Conservation (phyloP, 2,797 vertebrate species). For the Erpetoichthys calabaricus region DNA sequence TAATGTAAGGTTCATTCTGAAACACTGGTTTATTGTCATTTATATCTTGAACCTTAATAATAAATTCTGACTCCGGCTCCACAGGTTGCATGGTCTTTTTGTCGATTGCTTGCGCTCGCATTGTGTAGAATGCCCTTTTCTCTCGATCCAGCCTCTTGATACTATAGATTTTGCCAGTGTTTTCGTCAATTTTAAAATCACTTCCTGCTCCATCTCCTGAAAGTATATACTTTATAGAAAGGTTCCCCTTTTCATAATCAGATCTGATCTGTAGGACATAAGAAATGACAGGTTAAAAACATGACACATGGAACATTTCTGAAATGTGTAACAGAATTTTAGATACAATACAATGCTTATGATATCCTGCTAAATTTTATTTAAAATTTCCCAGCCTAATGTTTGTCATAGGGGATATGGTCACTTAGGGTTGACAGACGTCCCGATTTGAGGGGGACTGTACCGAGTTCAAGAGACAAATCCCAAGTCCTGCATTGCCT, state of each 20-base stretch:
- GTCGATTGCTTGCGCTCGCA: slow-evolving; percentile 70
- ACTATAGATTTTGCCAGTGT: slow-evolving; percentile 56
- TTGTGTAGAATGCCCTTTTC: slow-evolving; percentile 63
- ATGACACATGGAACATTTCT: too few relatives aligned
- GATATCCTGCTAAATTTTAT: too few relatives aligned
- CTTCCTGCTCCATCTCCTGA: slow-evolving; percentile 67
- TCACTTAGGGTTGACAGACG: too few relatives aligned
- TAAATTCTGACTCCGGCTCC: slow-evolving; percentile 79
- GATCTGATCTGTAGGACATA: slow-evolving; percentile 58
- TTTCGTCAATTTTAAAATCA: slow-evolving; percentile 61
- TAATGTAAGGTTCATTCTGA: slow-evolving; percentile 73
- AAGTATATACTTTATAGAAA: slow-evolving; percentile 57
- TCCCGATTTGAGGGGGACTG: too few relatives aligned
- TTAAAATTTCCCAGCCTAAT: too few relatives aligned
- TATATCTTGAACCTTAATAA: slow-evolving; percentile 79
- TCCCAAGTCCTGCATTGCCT: too few relatives aligned
- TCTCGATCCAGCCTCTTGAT: slow-evolving; percentile 73
- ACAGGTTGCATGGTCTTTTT: slow-evolving; percentile 50
- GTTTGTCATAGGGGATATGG: too few relatives aligned
- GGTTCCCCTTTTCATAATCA: slow-evolving; percentile 59
- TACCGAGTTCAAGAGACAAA: too few relatives aligned
- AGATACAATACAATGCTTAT: too few relatives aligned
- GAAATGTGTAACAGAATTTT: too few relatives aligned
- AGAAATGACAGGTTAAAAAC: neutral
- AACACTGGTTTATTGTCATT: slow-evolving; percentile 83